Evolutionary conservation across 2,113 vertebrate genomes (phyloP), one percentile per base, ranked within the genome.

Genomic region (Syrmaticus mikado): DNA sequence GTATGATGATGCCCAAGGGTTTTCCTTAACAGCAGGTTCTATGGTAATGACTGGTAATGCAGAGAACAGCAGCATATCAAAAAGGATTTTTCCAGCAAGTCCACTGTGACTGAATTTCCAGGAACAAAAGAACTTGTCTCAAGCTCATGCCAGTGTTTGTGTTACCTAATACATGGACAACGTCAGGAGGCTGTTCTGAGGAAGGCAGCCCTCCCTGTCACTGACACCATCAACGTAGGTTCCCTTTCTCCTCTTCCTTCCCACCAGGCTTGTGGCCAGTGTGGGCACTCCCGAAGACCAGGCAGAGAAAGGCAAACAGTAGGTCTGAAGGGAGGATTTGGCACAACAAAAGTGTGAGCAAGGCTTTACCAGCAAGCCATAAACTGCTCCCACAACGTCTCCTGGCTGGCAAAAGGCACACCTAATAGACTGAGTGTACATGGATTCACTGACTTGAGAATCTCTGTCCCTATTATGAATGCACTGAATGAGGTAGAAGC

Each of bases 201-300:
- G 58, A 83, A 71, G 58, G 40, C 25, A 71, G 43, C 60, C 55
- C 28, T 52, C 57, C 52, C 28, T 55, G 24, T 66, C 81, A 61
- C 65, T 75, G 20, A 28, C 62, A 45, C 45, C 1, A 0, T 40
- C 1, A 6, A 12, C 1, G 1, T 22, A 28, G 25, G 11, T 58
- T 10, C 16, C 28, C 13, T 65, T 93, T 71, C 0, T 0, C 40
- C 43, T 53, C 50, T 85, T 1, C 0, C 30, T 32, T 68, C 43
- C 53, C 9, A 2, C 50, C 19, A 10, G 36, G 6, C 18, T 45
- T 4, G 0, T 36, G 11, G n/a, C 11, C 17, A 60, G 50, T 0
- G 2, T 2, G 4, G 34, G 21, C 7, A 10, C 5, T 13, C 16
- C 17, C 48, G 41, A 57, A 5, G 22, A 11, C 32, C 15, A 46